A percentile compares a stretch with the other conserved stretches of the same genome.
These are phyloP conservation scores for mouse (Mus musculus) DNA, from an alignment of 2,113 vertebrate species.

Conservation along the genomic window GRCm39 chr16:74477501-74478000, in stretches of 20 bases:
- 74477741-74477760: not conserved
- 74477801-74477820: accelerated
- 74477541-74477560: not conserved
- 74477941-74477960: no score
- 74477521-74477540: not conserved
- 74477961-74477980: not conserved
- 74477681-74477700: not conserved
- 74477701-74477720: not conserved
- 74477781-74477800: not conserved
- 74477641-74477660: not conserved
- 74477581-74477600: not conserved
- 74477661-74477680: not conserved
- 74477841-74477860: not conserved
- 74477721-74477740: not conserved
- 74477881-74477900: not conserved
- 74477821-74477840: not conserved
- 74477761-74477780: not conserved
- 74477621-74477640: not conserved
- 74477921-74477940: not conserved
- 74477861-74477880: not conserved
- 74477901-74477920: not conserved
- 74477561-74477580: not conserved
- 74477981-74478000: not conserved
- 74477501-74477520: not conserved
- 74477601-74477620: not conserved